phyloP scores from a whole-genome alignment of 2,113 vertebrate genomes.

The Gopherus flavomarginatus region DNA sequence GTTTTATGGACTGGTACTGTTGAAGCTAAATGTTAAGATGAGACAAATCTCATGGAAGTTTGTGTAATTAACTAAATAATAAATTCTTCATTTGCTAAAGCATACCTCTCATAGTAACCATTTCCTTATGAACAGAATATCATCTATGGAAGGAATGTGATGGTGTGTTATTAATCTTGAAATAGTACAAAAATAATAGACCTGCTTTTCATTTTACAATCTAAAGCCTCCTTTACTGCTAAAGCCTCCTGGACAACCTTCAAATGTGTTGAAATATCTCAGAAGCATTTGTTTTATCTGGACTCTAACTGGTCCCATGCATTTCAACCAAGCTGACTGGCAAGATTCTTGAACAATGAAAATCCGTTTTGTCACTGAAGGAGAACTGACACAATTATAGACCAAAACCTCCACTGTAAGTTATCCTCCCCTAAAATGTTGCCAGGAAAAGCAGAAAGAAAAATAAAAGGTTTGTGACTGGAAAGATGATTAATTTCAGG shows the following conservation, averaged over 20 bases:
- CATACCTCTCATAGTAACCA: too few species aligned
- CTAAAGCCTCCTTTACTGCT: neutral
- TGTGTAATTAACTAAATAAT: neutral
- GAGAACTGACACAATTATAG: conserved; percentile 83
- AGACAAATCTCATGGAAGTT: neutral
- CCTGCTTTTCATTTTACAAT: neutral
- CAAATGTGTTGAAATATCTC: too few species aligned
- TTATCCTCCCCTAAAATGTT: conserved; percentile 79
- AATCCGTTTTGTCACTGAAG: conserved; percentile 76
- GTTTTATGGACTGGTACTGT: conserved; percentile 74
- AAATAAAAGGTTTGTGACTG: too few species aligned
- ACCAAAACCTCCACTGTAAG: conserved; percentile 77
- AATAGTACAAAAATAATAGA: neutral
- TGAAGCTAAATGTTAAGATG: conserved; percentile 68
- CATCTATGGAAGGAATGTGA: too few species aligned
- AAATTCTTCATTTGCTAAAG: too few species aligned
- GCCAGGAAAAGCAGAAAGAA: neutral
- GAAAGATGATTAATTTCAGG: too few species aligned
- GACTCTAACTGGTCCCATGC: conserved; percentile 81
- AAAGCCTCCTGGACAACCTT: neutral
- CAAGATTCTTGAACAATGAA: conserved; percentile 82
- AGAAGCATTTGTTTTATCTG: conserved; percentile 73
- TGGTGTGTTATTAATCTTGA: neutral
- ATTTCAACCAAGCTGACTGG: conserved; percentile 85
- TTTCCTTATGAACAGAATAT: too few species aligned